Base-by-base conservation (phyloP, 1,140 invertebrate species). In the Lamellibrachia luymesi region DNA sequence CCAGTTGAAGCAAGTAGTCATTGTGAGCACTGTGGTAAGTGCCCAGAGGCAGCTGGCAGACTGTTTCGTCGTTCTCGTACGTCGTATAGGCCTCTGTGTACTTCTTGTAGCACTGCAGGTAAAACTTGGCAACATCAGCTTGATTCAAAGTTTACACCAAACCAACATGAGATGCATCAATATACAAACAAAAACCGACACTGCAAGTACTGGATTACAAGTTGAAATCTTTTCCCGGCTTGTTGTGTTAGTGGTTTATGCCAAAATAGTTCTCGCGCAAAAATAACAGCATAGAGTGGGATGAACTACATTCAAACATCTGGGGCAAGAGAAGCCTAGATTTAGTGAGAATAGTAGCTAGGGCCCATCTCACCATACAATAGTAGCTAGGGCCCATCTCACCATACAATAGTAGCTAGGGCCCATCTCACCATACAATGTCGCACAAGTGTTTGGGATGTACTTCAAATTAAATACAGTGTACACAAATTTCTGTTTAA, bases 11-110 rank as follows among this genome's bases (percentile, higher is more conserved):
- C 27, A 99, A 98, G 96, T 99, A 99, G 91, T 97, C 97, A 96
- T 99, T 99, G 97, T 99, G 98, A 22, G 98, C 97, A 95, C 99
- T 98, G 95, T 98, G 97, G 96, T 99, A 99, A 89, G 97, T 97
- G 56, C 97, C 98, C 93, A 90, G 97, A 90, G 90, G 64, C 97
- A 92, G 97, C 93, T 97, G 97, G 97, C 96, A 95, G 92, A 52
- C 52, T 92, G 93, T 92, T 94, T 93, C 64, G 64, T 80, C 64
- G 27, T 93, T 94, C 25, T 93, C 94, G 93, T 94, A 95, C 8
- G 95, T 94, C 80, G 96, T 93, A 95, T 98, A 97, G 91, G 97
- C 97, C 93, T 98, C 96, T 95, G 98, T 98, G 64, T 98, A 98
- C 91, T 97, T 97, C 94, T 98, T 98, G 27, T 92, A 52, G 50